Conservation (phyloP, 2,113 vertebrate species). For the Pandion haliaetus region DNA sequence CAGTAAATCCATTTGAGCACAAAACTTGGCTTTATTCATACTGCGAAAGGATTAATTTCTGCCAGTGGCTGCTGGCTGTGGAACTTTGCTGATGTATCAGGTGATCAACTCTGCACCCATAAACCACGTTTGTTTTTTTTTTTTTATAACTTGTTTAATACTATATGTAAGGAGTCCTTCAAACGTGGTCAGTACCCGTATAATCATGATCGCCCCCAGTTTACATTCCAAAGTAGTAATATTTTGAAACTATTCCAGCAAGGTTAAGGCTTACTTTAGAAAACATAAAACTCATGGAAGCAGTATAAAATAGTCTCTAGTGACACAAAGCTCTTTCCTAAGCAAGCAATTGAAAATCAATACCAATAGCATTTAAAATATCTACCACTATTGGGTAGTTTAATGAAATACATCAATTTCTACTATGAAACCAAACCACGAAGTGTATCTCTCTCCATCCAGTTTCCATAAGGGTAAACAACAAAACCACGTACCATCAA, state of each 20-base stretch:
- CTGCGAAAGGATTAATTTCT: background rate
- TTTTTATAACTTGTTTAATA: background rate
- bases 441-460: background rate
- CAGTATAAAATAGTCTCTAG: background rate
- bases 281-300: background rate
- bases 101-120: background rate
- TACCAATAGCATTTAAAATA: background rate
- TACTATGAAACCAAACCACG: rapidly evolving
- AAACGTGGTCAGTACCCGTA: background rate
- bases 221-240: background rate
- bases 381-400: background rate
- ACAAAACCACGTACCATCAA: background rate
- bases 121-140: too few relatives aligned
- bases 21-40: background rate
- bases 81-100: background rate
- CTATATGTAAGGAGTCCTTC: background rate
- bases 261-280: background rate
- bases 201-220: background rate
- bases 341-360: background rate
- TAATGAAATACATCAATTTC: background rate
- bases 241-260: background rate
- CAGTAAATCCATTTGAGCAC: background rate
- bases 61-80: background rate
- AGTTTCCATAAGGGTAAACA: background rate
- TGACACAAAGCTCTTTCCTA: background rate